Evolutionary conservation across 2,797 vertebrate species (phyloP).

Genomic region (Sebastiscus tertius): DNA sequence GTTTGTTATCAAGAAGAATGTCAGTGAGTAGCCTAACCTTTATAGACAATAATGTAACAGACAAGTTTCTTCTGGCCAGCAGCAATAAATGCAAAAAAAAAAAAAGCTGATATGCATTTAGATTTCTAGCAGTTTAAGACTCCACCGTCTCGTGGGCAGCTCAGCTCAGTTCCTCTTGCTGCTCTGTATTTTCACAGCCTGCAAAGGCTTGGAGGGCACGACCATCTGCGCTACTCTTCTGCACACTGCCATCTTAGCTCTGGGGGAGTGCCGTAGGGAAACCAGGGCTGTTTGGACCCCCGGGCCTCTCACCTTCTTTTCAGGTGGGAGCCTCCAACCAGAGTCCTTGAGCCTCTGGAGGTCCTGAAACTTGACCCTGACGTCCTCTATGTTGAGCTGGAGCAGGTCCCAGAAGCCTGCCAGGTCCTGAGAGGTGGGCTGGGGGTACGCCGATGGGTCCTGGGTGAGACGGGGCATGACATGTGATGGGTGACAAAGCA

Average conservation of each 20-base stretch:
- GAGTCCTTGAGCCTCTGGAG: slow-evolving; percentile 97
- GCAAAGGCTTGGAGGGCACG: slow-evolving; percentile 55
- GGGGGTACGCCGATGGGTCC: slow-evolving; percentile 91
- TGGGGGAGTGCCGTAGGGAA: slow-evolving; percentile 59
- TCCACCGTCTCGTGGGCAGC: slow-evolving; percentile 16
- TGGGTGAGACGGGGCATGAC: slow-evolving; percentile 31
- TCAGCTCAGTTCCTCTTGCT: slow-evolving; percentile 64
- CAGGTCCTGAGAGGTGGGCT: slow-evolving; percentile 97
- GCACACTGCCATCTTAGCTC: slow-evolving; percentile 74
- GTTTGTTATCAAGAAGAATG: slow-evolving; percentile 50
- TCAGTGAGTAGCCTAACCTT: slow-evolving; percentile 39
- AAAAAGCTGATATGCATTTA: neutral
- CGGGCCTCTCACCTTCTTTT: slow-evolving; percentile 91
- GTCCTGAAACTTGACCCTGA: slow-evolving; percentile 97
- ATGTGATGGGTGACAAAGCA: neutral
- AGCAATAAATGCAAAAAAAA: slow-evolving; percentile 25
- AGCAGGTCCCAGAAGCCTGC: slow-evolving; percentile 98
- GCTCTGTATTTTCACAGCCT: slow-evolving; percentile 55
- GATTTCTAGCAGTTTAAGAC: slow-evolving; percentile 24
- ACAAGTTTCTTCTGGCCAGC: slow-evolving; percentile 2
- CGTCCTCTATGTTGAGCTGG: slow-evolving; percentile 96
- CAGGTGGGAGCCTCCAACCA: slow-evolving; percentile 93
- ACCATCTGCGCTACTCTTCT: slow-evolving; percentile 67
- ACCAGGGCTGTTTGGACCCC: slow-evolving; percentile 56
- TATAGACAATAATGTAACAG: slow-evolving; percentile 12